Evolutionary conservation across 2,797 vertebrate species (phyloP).

Genomic region (Typhlichthys subterraneus): DNA sequence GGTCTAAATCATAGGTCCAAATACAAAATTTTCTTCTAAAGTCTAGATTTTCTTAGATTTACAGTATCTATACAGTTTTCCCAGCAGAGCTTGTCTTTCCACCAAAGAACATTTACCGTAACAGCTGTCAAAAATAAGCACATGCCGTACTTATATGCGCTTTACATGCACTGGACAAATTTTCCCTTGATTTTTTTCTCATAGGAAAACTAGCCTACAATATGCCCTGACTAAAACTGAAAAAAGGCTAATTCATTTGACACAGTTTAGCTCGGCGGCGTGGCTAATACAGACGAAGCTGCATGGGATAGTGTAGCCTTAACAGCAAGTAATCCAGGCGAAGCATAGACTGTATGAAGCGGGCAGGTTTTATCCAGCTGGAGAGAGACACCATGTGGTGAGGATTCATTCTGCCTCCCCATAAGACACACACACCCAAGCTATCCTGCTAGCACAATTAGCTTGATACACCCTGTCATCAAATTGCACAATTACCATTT

Average conservation of each 20-base stretch:
- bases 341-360: slow-evolving; percentile 39
- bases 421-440: slow-evolving; percentile 42
- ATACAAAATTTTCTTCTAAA: too few relatives aligned
- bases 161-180: slow-evolving; percentile 33
- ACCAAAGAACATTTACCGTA: slow-evolving; percentile 68
- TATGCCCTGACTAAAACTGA: slow-evolving; percentile 48
- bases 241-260: slow-evolving; percentile 54
- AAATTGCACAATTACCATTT: not conserved
- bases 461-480: slow-evolving; percentile 8
- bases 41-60: too few relatives aligned
- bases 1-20: too few relatives aligned
- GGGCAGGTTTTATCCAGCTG: slow-evolving; percentile 75
- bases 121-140: slow-evolving; percentile 71
- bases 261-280: slow-evolving; percentile 49
- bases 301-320: slow-evolving; percentile 42
- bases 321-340: slow-evolving; percentile 45
- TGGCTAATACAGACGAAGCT: slow-evolving; percentile 45
- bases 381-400: slow-evolving; percentile 87
- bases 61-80: slow-evolving; percentile 20
- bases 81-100: slow-evolving; percentile 58
- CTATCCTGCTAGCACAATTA: not conserved
- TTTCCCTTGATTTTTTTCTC: slow-evolving; percentile 40
- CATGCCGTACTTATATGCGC: slow-evolving; percentile 43
- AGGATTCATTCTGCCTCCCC: slow-evolving; percentile 71
- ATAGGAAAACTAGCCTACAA: slow-evolving; percentile 37